Conservation (phyloP, 2,888 invertebrate genomes). For the Pyrrhosoma nymphula region DNA sequence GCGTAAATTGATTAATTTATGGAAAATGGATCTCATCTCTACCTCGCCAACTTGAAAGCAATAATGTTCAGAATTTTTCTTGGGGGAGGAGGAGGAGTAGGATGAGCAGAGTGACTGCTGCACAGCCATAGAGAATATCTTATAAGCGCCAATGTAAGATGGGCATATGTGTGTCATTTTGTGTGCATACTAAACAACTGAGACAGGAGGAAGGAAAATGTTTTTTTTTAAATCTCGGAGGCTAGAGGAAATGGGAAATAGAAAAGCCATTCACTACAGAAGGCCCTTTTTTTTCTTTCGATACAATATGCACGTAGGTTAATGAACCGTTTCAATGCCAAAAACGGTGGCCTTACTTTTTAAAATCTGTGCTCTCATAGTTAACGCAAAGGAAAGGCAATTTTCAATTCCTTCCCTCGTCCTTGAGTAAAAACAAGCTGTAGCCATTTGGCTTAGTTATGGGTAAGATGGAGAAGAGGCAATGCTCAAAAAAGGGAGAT, state of each 20-base stretch:
- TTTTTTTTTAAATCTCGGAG: neutral
- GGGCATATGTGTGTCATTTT: conserved; percentile 33
- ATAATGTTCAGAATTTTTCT: conserved; percentile 64
- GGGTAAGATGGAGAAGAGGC: conserved; percentile 57
- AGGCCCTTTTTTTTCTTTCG: conserved; percentile 30
- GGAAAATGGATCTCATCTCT: conserved; percentile 77
- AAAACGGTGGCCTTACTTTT: conserved; percentile 48
- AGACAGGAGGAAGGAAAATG: conserved; percentile 51
- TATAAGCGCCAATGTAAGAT: conserved; percentile 57
- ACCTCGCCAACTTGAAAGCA: conserved; percentile 72
- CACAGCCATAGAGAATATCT: conserved; percentile 66
- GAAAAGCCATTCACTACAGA: conserved; percentile 60
- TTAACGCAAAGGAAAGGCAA: conserved; percentile 40
- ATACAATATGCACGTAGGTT: conserved; percentile 59
- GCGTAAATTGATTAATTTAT: conserved; percentile 73
- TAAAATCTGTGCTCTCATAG: conserved; percentile 57
- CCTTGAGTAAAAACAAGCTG: conserved; percentile 64
- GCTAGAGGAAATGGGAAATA: conserved; percentile 59
- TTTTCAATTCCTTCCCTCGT: conserved; percentile 48
- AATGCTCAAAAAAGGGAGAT: conserved; percentile 52
- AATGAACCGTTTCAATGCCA: conserved; percentile 63
- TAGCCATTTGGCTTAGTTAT: conserved; percentile 57
- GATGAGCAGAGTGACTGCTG: conserved; percentile 61
- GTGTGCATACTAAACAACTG: conserved; percentile 57
- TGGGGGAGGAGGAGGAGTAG: conserved; percentile 47